Evolutionary conservation across 37 sponge, comb jelly and placozoan genomes (phyloP).

Genomic region (Eunapius fragilis): DNA sequence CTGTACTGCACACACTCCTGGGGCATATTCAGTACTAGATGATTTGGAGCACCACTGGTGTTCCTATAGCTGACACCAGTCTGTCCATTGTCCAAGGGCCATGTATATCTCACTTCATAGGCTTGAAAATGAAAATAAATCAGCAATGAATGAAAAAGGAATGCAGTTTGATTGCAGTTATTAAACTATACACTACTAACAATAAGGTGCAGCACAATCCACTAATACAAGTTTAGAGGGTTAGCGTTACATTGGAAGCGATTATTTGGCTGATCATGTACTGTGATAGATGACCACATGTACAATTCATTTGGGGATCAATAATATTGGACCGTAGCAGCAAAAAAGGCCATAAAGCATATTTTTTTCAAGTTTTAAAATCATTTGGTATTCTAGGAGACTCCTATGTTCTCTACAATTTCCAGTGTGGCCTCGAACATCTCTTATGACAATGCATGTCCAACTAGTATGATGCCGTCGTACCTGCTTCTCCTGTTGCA

Average conservation of each 20-base stretch:
- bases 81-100: not conserved
- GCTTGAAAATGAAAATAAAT: not conserved
- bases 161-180: not conserved
- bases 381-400: too few species aligned
- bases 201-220: too few species aligned
- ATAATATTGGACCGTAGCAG: too few species aligned
- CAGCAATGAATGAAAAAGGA: not conserved
- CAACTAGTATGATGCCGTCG: not conserved
- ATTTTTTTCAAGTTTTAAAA: too few species aligned
- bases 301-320: too few species aligned
- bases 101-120: not conserved
- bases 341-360: too few species aligned
- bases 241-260: too few species aligned
- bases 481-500: not conserved
- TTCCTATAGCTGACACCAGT: not conserved
- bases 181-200: too few species aligned
- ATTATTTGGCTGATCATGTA: too few species aligned
- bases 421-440: not conserved
- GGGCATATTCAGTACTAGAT: not conserved
- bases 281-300: too few species aligned
- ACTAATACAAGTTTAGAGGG: too few species aligned
- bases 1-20: not conserved
- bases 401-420: too few species aligned
- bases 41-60: not conserved
- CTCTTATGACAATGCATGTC: not conserved